Evolutionary conservation across 2,113 vertebrate genomes (phyloP).

Genomic region (Spermophilus dauricus): DNA sequence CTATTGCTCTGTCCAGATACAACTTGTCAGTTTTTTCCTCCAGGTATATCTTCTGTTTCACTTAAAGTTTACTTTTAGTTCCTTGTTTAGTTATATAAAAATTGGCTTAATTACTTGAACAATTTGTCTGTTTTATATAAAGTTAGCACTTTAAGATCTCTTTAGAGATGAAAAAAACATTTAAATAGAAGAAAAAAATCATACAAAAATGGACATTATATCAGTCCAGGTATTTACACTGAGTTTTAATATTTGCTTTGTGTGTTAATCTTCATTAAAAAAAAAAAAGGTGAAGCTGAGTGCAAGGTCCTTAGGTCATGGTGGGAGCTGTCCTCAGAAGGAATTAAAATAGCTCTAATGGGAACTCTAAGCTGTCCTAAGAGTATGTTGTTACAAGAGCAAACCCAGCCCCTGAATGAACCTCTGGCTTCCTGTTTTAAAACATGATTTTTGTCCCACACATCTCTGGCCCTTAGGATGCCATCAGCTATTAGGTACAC

Average conservation of each 20-base stretch:
- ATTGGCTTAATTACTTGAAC: conserved; percentile 87
- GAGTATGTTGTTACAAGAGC: not conserved
- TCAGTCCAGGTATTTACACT: conserved; percentile 84
- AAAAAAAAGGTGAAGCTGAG: too few species aligned
- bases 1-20: conserved; percentile 62
- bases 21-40: conserved; percentile 71
- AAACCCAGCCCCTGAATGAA: not conserved
- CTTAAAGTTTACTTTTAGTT: conserved; percentile 53
- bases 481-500: not conserved
- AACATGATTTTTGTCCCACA: not conserved
- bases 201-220: conserved; percentile 78
- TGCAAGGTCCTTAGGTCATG: not conserved
- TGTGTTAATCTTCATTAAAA: conserved; percentile 78
- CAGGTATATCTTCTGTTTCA: conserved; percentile 73
- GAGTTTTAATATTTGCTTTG: conserved; percentile 79
- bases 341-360: not conserved
- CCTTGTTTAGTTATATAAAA: conserved; percentile 72
- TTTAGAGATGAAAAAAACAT: conserved; percentile 81
- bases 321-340: not conserved
- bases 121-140: conserved; percentile 87
- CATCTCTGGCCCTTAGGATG: not conserved
- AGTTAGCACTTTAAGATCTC: conserved; percentile 89
- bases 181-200: conserved; percentile 85
- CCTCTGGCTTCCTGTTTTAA: not conserved
- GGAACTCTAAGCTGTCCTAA: not conserved